phyloP scores from a whole-genome alignment of 1,140 invertebrate species.

The Drosophila subobscura region DNA sequence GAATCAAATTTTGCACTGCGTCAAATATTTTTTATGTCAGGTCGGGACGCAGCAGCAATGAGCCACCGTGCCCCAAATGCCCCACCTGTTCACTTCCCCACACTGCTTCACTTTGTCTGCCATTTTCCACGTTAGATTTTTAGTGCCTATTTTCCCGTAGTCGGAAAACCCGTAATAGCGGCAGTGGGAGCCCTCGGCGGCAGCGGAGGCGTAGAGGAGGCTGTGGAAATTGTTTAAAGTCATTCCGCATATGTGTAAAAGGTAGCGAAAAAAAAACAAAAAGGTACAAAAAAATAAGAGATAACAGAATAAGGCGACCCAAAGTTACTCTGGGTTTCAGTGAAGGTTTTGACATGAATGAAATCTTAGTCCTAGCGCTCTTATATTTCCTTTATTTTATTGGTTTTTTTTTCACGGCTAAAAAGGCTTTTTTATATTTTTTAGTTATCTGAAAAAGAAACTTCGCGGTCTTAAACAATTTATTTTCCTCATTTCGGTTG shows the following conservation, averaged over 20 bases:
- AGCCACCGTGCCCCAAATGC: too few species aligned
- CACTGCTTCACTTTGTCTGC: conserved; percentile 42
- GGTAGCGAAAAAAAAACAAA: conserved; percentile 31
- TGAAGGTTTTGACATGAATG: too few species aligned
- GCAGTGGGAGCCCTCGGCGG: conserved; percentile 23
- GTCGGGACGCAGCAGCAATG: not conserved
- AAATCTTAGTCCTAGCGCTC: too few species aligned
- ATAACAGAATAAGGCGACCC: too few species aligned
- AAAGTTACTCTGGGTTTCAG: too few species aligned
- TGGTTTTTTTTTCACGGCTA: too few species aligned
- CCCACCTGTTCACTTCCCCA: too few species aligned
- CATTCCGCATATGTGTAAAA: conserved; percentile 56
- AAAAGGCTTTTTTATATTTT: not conserved
- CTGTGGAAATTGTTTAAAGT: conserved; percentile 64
- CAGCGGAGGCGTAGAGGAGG: conserved; percentile 25
- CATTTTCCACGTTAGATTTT: conserved; percentile 47
- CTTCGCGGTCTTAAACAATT: too few species aligned
- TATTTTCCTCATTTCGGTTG: too few species aligned
- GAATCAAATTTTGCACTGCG: conserved; percentile 54
- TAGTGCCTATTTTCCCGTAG: conserved; percentile 46
- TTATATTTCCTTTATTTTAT: too few species aligned
- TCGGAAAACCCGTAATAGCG: conserved; percentile 9
- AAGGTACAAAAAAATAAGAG: conserved; percentile 8
- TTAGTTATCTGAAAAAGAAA: not conserved
- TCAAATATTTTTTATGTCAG: conserved; percentile 45